These are phyloP conservation scores for Cheilosia variabilis DNA, from an alignment of 2,888 invertebrate species.

Conservation along the genomic window DNA sequence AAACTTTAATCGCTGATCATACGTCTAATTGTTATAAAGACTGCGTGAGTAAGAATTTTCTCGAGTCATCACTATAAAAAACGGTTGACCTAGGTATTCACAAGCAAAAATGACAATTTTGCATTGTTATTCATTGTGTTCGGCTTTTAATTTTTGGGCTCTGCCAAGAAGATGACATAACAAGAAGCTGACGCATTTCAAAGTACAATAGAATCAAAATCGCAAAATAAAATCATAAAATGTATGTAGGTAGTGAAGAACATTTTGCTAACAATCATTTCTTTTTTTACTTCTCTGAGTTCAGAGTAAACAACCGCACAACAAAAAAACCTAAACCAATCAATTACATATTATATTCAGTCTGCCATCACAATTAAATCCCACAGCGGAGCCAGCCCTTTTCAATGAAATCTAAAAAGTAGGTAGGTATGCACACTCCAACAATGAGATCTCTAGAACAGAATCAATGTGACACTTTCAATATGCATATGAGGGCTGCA, in stretches of 20 bases:
- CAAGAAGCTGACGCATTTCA: not conserved
- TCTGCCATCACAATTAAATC: conserved; percentile 7
- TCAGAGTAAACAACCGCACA: not conserved
- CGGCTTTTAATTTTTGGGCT: not conserved
- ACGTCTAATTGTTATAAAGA: no score
- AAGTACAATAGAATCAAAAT: not conserved
- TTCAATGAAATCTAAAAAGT: conserved; percentile 4
- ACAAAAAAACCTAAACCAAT: conserved; percentile 14
- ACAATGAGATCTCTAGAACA: conserved; percentile 43
- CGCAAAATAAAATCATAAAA: not conserved
- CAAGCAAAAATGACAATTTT: no score
- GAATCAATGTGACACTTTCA: conserved; percentile 38
- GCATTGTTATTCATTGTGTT: not conserved
- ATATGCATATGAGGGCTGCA: conserved; percentile 18
- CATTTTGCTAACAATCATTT: not conserved
- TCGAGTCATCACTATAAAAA: no score
- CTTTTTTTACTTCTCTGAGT: not conserved
- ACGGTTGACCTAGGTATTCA: no score
- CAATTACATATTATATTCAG: conserved; percentile 7
- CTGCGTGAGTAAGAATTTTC: no score
- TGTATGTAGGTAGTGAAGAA: no score
- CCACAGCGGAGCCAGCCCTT: conserved; percentile 13
- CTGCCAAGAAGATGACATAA: not conserved
- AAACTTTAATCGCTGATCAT: no score
- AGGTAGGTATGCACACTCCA: conserved; percentile 1